These are phyloP conservation scores for Sebastes reedi DNA, from an alignment of 2,797 vertebrate genomes.

Conservation along the genomic window DNA sequence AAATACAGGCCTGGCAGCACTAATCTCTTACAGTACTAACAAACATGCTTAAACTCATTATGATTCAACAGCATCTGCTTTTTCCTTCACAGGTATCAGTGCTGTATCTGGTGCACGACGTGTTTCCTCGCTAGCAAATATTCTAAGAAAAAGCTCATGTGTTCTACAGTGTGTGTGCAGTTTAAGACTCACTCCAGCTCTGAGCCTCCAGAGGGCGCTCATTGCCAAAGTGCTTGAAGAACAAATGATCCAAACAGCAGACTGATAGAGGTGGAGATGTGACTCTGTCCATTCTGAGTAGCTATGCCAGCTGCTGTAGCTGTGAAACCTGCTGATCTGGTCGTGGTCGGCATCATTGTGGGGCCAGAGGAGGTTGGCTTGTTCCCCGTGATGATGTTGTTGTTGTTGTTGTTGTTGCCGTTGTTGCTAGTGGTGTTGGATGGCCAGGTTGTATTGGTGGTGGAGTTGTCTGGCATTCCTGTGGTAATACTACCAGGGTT, in stretches of 20 bases:
- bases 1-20: neutral
- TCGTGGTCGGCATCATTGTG: fast-evolving
- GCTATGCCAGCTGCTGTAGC: no score
- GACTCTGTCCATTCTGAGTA: neutral
- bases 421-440: neutral
- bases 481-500: fast-evolving
- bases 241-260: slow-evolving; percentile 21
- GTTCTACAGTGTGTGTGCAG: neutral
- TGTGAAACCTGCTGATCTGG: neutral
- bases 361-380: neutral
- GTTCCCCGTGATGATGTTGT: neutral
- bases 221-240: slow-evolving; percentile 18
- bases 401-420: neutral
- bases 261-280: neutral
- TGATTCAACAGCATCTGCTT: neutral
- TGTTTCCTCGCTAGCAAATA: neutral
- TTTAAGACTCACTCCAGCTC: neutral
- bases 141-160: neutral
- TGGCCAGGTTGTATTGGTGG: fast-evolving
- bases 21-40: neutral
- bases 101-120: neutral
- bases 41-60: neutral
- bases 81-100: neutral
- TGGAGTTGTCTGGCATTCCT: fast-evolving
- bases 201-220: neutral